Evolutionary conservation across 2,113 vertebrate genomes (phyloP).

Genomic region (Clarias macrocephalus): DNA sequence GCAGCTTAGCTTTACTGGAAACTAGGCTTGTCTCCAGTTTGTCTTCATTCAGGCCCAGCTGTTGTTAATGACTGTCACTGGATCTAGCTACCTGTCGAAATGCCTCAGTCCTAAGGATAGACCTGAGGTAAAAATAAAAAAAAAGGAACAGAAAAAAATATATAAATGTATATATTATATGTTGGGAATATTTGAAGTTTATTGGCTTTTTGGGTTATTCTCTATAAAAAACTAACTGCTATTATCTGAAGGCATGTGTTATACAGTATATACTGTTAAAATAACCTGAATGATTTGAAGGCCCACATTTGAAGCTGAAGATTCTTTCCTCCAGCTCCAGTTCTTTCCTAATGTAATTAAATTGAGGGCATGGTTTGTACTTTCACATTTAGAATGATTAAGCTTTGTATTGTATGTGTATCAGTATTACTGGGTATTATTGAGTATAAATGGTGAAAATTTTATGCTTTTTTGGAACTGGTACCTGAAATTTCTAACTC

Average conservation of each 20-base stretch:
- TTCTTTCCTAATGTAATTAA: not conserved
- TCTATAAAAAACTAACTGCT: not conserved
- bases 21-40: constrained; percentile 67
- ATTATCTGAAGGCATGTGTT: not conserved
- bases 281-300: not conserved
- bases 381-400: not conserved
- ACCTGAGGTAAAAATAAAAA: not conserved
- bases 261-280: not conserved
- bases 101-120: constrained; percentile 20
- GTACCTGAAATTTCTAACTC: no score
- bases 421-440: not conserved
- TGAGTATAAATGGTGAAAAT: not conserved
- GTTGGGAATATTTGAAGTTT: not conserved
- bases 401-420: not conserved
- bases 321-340: not conserved
- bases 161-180: not conserved
- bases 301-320: not conserved
- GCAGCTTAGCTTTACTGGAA: constrained; percentile 66
- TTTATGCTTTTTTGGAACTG: no score
- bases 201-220: not conserved
- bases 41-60: constrained; percentile 66
- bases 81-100: constrained; percentile 47
- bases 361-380: not conserved
- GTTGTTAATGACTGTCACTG: constrained; percentile 71
- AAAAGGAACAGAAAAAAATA: not conserved